A percentile compares a stretch with the other conserved stretches of the same genome.
phyloP scores from a whole-genome alignment of 2,888 invertebrate genomes.

The Diachrysia chrysitis region DNA sequence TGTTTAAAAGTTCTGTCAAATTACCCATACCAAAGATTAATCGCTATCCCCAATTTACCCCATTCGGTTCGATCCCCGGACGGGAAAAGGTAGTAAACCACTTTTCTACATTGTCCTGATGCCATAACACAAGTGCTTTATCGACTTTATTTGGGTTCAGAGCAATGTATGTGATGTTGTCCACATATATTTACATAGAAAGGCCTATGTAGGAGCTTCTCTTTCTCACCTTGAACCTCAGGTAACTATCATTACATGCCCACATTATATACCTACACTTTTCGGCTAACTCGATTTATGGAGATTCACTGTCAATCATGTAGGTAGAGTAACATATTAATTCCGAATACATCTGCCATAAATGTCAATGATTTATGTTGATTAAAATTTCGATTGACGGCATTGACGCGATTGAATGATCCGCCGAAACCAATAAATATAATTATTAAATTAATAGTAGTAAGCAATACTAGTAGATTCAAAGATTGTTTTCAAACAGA shows the following conservation, averaged over 20 bases:
- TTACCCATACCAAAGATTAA: no score
- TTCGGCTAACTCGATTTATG: neutral
- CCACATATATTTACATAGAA: no score
- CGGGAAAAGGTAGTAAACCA: no score
- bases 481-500: neutral
- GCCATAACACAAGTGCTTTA: no score
- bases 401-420: neutral
- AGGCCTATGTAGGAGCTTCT: neutral
- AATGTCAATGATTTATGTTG: conserved; percentile 6
- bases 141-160: no score
- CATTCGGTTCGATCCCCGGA: no score
- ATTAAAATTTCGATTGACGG: conserved; percentile 4
- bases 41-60: no score
- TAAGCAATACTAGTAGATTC: neutral
- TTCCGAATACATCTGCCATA: neutral
- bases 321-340: neutral
- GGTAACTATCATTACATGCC: neutral
- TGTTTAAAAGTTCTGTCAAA: no score
- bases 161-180: no score
- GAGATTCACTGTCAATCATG: conserved; percentile 6
- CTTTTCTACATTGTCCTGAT: no score
- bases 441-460: neutral
- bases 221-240: neutral
- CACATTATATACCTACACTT: neutral
- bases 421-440: neutral